These are phyloP conservation scores for Clusia tigrina DNA, from an alignment of 2,888 invertebrate genomes.

Conservation along the genomic window DNA sequence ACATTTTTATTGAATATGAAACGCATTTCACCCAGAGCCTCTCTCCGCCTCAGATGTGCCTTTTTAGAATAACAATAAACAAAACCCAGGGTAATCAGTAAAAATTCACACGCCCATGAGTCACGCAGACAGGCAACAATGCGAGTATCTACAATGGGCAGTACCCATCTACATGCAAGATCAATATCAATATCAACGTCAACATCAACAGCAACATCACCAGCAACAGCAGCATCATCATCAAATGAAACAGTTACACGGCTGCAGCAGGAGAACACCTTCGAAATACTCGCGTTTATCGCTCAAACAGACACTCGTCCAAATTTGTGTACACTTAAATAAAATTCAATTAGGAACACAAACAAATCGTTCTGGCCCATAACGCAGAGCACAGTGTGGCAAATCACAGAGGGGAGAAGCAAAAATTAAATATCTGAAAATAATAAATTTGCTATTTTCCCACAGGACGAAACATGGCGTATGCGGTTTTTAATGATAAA, in stretches of 20 bases:
- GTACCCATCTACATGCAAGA: background rate
- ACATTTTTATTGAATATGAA: background rate
- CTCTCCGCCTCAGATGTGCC: background rate
- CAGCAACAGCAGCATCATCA: background rate
- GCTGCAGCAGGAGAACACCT: background rate
- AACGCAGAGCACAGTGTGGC: too few species aligned
- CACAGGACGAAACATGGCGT: too few species aligned
- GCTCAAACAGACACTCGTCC: too few species aligned
- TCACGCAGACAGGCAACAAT: conserved; percentile 30
- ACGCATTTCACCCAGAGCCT: background rate
- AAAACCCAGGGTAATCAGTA: conserved; percentile 26
- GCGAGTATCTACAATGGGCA: conserved; percentile 1
- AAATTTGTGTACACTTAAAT: conserved; percentile 17
- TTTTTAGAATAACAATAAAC: background rate
- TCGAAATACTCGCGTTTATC: background rate
- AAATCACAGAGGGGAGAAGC: too few species aligned
- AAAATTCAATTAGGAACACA: conserved; percentile 42
- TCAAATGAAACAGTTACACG: background rate
- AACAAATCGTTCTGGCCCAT: conserved; percentile 39
- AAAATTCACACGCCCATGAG: conserved; percentile 47
- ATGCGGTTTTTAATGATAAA: too few species aligned
- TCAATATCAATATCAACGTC: background rate
- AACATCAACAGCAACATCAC: background rate
- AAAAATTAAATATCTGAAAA: too few species aligned
- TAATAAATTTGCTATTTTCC: too few species aligned